Conservation (phyloP, 2,888 invertebrate species). For the Thumatha senex region DNA sequence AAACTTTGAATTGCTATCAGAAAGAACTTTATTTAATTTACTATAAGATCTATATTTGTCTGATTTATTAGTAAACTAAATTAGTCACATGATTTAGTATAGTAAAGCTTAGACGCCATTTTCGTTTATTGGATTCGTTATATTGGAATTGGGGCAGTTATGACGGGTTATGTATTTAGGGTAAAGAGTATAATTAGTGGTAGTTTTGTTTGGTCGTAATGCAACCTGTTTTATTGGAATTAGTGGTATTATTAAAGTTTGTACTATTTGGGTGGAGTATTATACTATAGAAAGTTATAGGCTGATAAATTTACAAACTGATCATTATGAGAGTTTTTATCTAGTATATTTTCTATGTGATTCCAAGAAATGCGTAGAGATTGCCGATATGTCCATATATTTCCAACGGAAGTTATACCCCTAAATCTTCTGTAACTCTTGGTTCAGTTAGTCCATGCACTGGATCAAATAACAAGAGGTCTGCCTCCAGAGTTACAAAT, state of each 20-base stretch:
- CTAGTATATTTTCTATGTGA: too few relatives aligned
- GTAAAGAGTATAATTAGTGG: conserved; percentile 33
- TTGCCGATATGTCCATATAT: too few relatives aligned
- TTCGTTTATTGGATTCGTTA: conserved; percentile 70
- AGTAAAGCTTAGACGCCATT: conserved; percentile 60
- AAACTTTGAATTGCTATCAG: not conserved
- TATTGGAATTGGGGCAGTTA: conserved; percentile 67
- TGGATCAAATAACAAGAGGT: too few relatives aligned
- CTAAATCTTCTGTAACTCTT: too few relatives aligned
- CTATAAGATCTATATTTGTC: conserved; percentile 29
- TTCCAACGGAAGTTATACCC: too few relatives aligned
- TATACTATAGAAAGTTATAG: too few relatives aligned
- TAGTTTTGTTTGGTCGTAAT: conserved; percentile 11
- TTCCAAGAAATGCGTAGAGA: too few relatives aligned
- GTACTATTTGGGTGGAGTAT: too few relatives aligned
- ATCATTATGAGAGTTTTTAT: too few relatives aligned
- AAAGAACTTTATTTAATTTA: not conserved
- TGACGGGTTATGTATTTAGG: conserved; percentile 57
- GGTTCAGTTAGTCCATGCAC: too few relatives aligned
- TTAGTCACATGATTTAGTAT: conserved; percentile 37
- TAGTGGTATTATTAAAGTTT: not conserved
- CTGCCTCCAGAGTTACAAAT: too few relatives aligned
- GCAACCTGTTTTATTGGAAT: not conserved
- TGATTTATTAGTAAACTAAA: conserved; percentile 3
- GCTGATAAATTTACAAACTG: too few relatives aligned